Evolutionary conservation across 2,888 invertebrate genomes (phyloP).

Genomic region (Drosophila stalkeri): DNA sequence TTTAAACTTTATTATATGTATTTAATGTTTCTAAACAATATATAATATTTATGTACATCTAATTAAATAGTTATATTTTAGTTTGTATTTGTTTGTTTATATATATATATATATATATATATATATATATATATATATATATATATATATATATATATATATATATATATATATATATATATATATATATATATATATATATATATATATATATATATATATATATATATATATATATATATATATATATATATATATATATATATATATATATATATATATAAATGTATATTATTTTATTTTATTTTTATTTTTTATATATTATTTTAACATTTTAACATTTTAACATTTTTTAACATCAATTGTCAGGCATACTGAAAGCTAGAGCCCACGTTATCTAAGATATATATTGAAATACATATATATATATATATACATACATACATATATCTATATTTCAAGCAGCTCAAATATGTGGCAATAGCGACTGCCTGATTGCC

Average conservation of each 20-base stretch:
- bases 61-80: too few relatives aligned
- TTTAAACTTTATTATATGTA: not conserved
- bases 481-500: conserved; percentile 49
- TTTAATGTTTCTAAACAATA: not conserved
- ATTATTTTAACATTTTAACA: too few relatives aligned
- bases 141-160: too few relatives aligned
- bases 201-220: not conserved
- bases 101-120: too few relatives aligned
- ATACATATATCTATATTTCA: not conserved
- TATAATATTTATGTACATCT: not conserved
- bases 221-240: too few relatives aligned
- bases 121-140: too few relatives aligned
- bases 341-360: not conserved
- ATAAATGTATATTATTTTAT: too few relatives aligned
- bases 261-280: not conserved
- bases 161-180: not conserved
- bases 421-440: not conserved
- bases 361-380: conserved; percentile 9
- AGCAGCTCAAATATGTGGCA: conserved; percentile 16
- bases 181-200: not conserved
- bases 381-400: conserved; percentile 4
- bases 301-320: not conserved
- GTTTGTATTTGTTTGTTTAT: too few relatives aligned
- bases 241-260: too few relatives aligned
- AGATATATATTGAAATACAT: conserved; percentile 9